These are phyloP conservation scores for Distichodus sexfasciatus DNA, from an alignment of 2,797 vertebrate genomes.

Conservation along the genomic window DNA sequence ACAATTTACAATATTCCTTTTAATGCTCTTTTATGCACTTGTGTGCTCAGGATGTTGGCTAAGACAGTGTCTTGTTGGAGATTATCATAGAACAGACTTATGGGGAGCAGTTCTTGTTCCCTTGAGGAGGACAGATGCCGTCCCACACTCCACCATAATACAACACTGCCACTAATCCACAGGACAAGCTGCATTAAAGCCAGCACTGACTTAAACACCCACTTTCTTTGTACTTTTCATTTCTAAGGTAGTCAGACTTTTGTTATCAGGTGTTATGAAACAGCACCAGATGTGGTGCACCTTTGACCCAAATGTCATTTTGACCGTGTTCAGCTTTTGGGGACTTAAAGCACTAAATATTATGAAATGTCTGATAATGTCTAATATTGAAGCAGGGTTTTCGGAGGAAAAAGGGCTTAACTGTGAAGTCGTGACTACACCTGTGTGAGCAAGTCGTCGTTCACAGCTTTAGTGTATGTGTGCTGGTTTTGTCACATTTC, in stretches of 20 bases:
- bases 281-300: not conserved
- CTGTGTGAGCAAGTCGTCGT: not conserved
- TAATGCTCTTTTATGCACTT: not conserved
- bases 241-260: not conserved
- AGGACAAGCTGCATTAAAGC: not conserved
- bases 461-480: constrained; percentile 8
- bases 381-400: not conserved
- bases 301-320: not conserved
- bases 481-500: constrained; percentile 8
- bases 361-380: not conserved
- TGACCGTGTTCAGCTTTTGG: not conserved
- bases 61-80: not conserved
- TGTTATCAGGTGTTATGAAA: not conserved
- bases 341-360: not conserved
- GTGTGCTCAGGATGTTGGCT: not conserved
- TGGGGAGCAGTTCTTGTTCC: not conserved
- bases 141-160: not conserved
- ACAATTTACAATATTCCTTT: too few species aligned
- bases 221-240: not conserved
- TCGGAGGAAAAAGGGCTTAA: not conserved
- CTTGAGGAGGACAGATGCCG: not conserved
- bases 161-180: not conserved
- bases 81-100: not conserved
- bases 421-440: constrained; percentile 6
- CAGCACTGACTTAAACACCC: not conserved